Evolutionary conservation across 2,113 vertebrate genomes (phyloP), one percentile per base, ranked within the genome.

Genomic region (Heloderma charlesbogerti): DNA sequence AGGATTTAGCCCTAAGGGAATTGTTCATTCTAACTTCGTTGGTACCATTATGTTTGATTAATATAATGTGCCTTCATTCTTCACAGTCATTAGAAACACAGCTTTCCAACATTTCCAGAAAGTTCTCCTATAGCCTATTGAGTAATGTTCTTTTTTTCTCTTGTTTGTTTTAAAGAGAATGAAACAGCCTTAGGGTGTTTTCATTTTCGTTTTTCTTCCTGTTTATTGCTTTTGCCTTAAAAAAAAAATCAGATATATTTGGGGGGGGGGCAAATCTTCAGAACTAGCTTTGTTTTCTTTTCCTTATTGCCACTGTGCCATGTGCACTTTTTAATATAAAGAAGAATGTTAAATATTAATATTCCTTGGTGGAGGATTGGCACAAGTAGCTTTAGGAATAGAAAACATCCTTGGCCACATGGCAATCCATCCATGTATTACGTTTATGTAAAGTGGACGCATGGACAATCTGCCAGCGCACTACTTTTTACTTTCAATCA

Each of bases 271-370:
- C 29, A 51, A 31, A 37, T 43, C 60, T 71, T 86, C n/a, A 79
- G 77, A 69, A 29, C 45, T 48, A 57, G 45, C 16, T 85, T 90
- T 67, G 57, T 85, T 67, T 78, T 85, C 83, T 90, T 78, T 67
- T 90, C 6, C 37, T 90, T 45, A 69, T 69, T 86, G 4, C 43
- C n/a, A 6, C 27, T 79, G 25, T 67, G 22, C 57, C 29, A 78
- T 79, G 45, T 40, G 45, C 0, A 67, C 29, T 69, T 90, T 90
- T 86, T 90, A 90, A 90, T 90, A 79, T 78, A 54, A 54, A 86
- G 54, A 90, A 90, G 45, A 86, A 86, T 80, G 60, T 86, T 54
- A 66, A 78, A 51, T 18, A 40, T 22, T 54, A 34, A 10, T 34
- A 29, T 54, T 69, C 43, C 72, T 43, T 25, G 27, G 20, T 45